Conservation (phyloP, 2,113 vertebrate species). For the Chionis minor region DNA sequence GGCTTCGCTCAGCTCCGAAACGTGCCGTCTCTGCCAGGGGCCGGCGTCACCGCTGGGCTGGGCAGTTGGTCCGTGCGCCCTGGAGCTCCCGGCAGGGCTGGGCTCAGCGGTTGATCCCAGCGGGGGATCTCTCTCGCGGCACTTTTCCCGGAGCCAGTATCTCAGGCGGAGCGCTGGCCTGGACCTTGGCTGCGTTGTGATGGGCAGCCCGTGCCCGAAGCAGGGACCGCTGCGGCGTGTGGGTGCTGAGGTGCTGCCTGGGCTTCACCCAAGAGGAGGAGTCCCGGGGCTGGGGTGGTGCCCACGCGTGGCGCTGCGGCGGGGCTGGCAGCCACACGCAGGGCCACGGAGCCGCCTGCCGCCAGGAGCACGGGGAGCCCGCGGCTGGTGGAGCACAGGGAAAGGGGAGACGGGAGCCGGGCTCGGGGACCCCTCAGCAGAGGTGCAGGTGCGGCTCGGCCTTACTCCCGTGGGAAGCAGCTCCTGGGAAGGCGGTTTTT, state of each 20-base stretch:
- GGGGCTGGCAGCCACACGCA: too few relatives aligned
- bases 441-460: too few relatives aligned
- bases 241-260: background rate
- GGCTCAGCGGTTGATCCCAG: too few relatives aligned
- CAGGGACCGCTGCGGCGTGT: background rate
- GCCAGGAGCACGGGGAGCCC: background rate
- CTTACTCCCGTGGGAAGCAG: background rate
- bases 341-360: too few relatives aligned
- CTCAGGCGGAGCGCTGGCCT: too few relatives aligned
- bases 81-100: background rate
- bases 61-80: background rate
- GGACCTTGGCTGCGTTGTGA: background rate
- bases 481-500: fast-evolving
- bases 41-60: background rate
- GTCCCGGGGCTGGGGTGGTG: background rate
- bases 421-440: background rate
- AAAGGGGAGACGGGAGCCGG: background rate
- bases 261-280: background rate
- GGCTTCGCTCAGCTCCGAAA: background rate
- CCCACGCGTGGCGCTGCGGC: background rate
- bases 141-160: too few relatives aligned
- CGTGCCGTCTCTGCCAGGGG: background rate
- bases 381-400: background rate
- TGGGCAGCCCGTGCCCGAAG: background rate
- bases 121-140: background rate